Conservation (phyloP, 2,797 vertebrate species). For the Chiropotes sagulatus region DNA sequence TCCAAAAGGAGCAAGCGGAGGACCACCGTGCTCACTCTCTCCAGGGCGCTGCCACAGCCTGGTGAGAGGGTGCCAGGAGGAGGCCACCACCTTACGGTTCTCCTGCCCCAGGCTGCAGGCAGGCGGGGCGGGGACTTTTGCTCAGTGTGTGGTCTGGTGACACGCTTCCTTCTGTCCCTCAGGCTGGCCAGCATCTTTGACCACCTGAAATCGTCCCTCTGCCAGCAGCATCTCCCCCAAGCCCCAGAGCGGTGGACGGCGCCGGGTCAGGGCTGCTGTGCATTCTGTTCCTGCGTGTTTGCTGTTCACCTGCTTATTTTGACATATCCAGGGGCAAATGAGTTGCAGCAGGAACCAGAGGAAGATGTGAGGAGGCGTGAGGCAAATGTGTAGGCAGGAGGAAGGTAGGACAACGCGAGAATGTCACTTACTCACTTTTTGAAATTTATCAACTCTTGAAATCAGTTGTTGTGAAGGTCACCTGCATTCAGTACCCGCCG, state of each 20-base stretch:
- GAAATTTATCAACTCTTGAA: not conserved
- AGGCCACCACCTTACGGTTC: too few relatives aligned
- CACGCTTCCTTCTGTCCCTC: accelerated
- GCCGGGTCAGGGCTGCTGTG: accelerated
- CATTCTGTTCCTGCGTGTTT: too few relatives aligned
- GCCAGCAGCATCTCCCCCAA: not conserved
- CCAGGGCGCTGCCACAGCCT: accelerated
- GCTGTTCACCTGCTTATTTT: not conserved
- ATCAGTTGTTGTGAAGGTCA: not conserved
- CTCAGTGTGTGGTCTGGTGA: not conserved
- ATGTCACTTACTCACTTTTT: not conserved
- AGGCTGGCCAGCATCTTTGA: too few relatives aligned
- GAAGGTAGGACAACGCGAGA: accelerated
- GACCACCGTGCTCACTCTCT: accelerated
- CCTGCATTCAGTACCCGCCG: accelerated
- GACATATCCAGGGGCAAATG: not conserved
- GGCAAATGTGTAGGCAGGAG: too few relatives aligned
- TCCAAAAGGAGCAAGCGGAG: not conserved
- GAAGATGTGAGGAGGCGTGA: accelerated
- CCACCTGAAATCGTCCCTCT: not conserved
- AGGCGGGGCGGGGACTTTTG: not conserved
- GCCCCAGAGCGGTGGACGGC: accelerated
- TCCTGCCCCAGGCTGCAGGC: not conserved
- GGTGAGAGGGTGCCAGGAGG: not conserved
- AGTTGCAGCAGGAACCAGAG: not conserved